These are phyloP conservation scores for Pagetopsis macropterus DNA, from an alignment of 2,797 vertebrate species.

Conservation along the genomic window DNA sequence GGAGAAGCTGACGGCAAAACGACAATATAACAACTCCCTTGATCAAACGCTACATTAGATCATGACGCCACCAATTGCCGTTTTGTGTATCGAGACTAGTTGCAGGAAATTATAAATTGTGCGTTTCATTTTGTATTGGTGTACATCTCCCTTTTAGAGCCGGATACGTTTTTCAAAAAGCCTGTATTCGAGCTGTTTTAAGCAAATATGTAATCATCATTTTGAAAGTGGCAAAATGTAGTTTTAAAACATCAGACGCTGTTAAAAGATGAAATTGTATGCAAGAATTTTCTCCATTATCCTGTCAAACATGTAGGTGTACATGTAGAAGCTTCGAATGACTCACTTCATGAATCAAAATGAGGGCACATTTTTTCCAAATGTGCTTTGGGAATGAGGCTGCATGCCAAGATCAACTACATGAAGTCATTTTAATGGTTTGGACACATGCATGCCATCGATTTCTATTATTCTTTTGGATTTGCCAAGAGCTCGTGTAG, in stretches of 20 bases:
- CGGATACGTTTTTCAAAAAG: background rate
- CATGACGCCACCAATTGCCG: too few relatives aligned
- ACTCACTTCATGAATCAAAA: conserved; percentile 51
- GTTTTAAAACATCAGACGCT: conserved; percentile 10
- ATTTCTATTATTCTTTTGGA: conserved; percentile 39
- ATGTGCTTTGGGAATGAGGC: conserved; percentile 34
- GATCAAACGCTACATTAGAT: too few relatives aligned
- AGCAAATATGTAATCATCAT: conserved; percentile 13
- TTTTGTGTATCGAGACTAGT: too few relatives aligned
- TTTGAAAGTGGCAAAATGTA: conserved; percentile 21
- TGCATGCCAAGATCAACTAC: conserved; percentile 37
- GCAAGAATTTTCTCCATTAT: conserved; percentile 17
- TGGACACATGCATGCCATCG: conserved; percentile 46
- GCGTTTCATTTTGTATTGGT: background rate
- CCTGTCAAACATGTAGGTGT: conserved; percentile 22
- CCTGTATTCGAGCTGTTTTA: conserved; percentile 14
- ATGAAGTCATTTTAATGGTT: conserved; percentile 52
- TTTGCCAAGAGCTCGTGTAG: conserved; percentile 24
- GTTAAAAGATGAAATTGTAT: conserved; percentile 15
- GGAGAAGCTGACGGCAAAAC: too few relatives aligned
- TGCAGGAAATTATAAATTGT: too few relatives aligned
- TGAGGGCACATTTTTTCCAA: conserved; percentile 37
- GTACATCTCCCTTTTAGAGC: background rate
- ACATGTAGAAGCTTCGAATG: conserved; percentile 24
- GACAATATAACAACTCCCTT: too few relatives aligned